A percentile compares a stretch with the other conserved stretches of the same genome.
Evolutionary conservation across 1,140 invertebrate genomes (phyloP).

Genomic region (Pseudomyrmex cubaensis): DNA sequence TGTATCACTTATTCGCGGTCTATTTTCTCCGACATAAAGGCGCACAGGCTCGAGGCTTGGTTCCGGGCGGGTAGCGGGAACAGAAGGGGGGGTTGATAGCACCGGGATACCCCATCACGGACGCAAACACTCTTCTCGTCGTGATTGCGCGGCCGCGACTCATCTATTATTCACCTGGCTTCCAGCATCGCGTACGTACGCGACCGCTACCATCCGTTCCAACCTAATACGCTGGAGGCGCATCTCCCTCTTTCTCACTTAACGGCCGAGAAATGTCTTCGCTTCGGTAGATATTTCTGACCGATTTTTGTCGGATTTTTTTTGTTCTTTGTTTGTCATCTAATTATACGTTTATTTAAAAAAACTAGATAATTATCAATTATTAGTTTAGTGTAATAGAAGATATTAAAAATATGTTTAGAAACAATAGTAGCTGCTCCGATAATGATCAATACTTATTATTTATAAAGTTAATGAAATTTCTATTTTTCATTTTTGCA

Average conservation of each 20-base stretch:
- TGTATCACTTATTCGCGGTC: slow-evolving; percentile 84
- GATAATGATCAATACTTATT: no score
- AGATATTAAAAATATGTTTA: no score
- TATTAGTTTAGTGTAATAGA: no score
- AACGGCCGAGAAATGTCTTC: neutral
- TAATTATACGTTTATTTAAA: neutral
- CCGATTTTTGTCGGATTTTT: neutral
- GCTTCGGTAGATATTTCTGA: slow-evolving; percentile 2
- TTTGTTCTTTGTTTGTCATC: no score
- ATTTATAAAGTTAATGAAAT: no score
- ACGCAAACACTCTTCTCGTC: slow-evolving; percentile 81
- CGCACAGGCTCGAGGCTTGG: slow-evolving; percentile 60
- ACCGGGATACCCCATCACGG: slow-evolving; percentile 79
- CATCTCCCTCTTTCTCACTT: slow-evolving; percentile 25
- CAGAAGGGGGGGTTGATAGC: slow-evolving; percentile 67
- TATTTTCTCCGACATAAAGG: slow-evolving; percentile 78
- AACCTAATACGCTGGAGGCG: slow-evolving; percentile 40
- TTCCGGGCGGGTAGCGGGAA: slow-evolving; percentile 41
- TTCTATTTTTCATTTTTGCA: no score
- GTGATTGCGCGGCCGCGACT: slow-evolving; percentile 83
- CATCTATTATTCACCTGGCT: slow-evolving; percentile 83
- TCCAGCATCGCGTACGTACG: slow-evolving; percentile 69
- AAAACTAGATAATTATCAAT: neutral
- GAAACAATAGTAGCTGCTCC: no score
- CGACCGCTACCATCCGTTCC: slow-evolving; percentile 60